Base-by-base conservation (phyloP, 2,888 invertebrate species). In the Criorhina ranunculi region DNA sequence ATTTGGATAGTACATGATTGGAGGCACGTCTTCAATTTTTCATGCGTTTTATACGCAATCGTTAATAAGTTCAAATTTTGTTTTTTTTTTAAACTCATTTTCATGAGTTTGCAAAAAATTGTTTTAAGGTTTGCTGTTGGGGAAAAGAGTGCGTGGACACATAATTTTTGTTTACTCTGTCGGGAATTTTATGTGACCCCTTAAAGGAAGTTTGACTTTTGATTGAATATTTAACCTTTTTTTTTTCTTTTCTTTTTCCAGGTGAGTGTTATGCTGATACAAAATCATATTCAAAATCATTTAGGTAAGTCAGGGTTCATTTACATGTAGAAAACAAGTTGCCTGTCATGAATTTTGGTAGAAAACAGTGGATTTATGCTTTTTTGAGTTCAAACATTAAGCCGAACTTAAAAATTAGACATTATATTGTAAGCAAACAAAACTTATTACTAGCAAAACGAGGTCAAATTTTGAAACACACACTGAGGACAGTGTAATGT, bases 41-140 rank as follows among this genome's bases (percentile, higher is more conserved):
- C 42, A 55, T 62, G 73, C 49, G 70, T 72, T 29, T 9, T 40
- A 53, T 33, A 73, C 51, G 73, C 62, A 62, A 42, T 53, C 24
- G 33, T 42, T 42, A 53, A 51, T 62, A 73, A 9, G 17, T 31
- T 6, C 8, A 12, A 29, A 35, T 35, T 33, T 12, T 35, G 24
- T 40, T 2, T 29, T 2, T 40, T 9, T 6, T 17, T 33, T 24
- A 17, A 15, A 24, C n/a, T n/a, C n/a, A n/a, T 66, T 66, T 19
- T 24, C 51, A 53, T 55, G 55, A 67, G 19, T 44, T 55, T 40
- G 55, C 69, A 31, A 19, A 55, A n/a, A 55, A 69, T n/a, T 9
- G 8, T 24, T 8, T 44, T 6, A 24, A 35, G n/a, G 12, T 31
- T 17, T 46, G 46, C 11, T 33, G 44, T 9, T 66, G 15, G 12